phyloP scores from a whole-genome alignment of 2,797 vertebrate species.

The Neosilurus mollespiculum region DNA sequence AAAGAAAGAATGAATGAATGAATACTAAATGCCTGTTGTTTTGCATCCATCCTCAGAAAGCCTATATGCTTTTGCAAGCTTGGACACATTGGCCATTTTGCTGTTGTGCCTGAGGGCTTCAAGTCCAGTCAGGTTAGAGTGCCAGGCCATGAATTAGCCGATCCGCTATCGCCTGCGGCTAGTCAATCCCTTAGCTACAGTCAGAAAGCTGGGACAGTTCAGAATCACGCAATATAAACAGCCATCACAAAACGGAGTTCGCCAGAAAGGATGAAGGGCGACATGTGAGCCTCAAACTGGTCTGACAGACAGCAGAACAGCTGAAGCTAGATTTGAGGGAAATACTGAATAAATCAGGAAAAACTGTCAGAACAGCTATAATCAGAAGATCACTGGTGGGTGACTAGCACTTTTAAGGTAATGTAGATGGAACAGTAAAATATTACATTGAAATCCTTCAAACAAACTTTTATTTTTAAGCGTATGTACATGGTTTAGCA shows the following conservation, averaged over 20 bases:
- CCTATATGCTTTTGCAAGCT: neutral
- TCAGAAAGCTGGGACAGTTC: constrained; percentile 63
- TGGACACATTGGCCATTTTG: constrained; percentile 19
- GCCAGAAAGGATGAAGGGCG: constrained; percentile 64
- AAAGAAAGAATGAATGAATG: too few relatives aligned
- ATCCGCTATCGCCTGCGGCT: constrained; percentile 72
- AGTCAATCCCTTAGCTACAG: constrained; percentile 63
- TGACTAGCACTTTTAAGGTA: constrained; percentile 45
- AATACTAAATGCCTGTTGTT: neutral
- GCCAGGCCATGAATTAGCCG: constrained; percentile 43
- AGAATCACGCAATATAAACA: constrained; percentile 69
- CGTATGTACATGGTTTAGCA: neutral
- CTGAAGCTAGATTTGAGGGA: constrained; percentile 45
- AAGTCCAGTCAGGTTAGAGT: constrained; percentile 22
- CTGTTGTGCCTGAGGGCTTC: constrained; percentile 26
- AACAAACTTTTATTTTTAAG: neutral
- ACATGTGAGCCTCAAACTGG: constrained; percentile 59
- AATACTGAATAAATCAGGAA: constrained; percentile 70
- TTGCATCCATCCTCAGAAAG: neutral
- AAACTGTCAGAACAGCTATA: constrained; percentile 68
- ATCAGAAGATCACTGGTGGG: constrained; percentile 54
- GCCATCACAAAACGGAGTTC: constrained; percentile 61
- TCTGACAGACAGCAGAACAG: constrained; percentile 61
- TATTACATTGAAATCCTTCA: neutral
- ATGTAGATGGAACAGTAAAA: neutral